Base-by-base conservation (phyloP, 2,888 invertebrate species). In the Dexiosoma caninum region DNA sequence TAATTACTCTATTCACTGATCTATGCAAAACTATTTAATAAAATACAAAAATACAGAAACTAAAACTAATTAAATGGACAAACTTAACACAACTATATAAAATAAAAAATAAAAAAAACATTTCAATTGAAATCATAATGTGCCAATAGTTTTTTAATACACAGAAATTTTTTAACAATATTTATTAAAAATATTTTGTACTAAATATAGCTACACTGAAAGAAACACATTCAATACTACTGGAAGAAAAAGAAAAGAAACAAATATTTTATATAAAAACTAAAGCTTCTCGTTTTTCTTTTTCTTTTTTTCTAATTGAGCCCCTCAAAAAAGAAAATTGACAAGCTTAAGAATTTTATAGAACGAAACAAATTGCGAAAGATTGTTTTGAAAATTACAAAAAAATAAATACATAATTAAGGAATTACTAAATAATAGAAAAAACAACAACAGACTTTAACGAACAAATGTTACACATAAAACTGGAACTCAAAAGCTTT, bases 111-210 rank as follows among this genome's bases (percentile, higher is more conserved):
- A 27, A 3, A 5, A 27, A 27, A 27, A 27, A 5, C 6, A 6
- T 27, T 27, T 27, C 4, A 5, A 5, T 27, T 27, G 6, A 59
- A 53, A 19, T 19, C 27, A 60, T 21, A 69, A 75, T 76, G 80
- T 80, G 80, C 80, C 80, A 80, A 76, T 80, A 75, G 59, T 59
- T 75, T 70, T 66, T 32, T 57, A 60, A 60, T n/a, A 60, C 1
- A 55, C 19, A 14, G 16, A 51, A 62, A 8, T 10, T 19, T 42
- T 27, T 30, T 0, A 14, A 7, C 44, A 27, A 40, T 16, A 21
- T 5, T 5, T 27, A 27, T 5, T 27, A 27, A 27, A 27, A 3
- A 27, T 12, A 32, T 27, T 46, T 75, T 23, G 30, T 53, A 70
- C 55, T 55, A 27, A 59, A 59, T 46, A 51, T 14, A 59, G 14